phyloP scores from a whole-genome alignment of 1,140 invertebrate genomes.

The Condylostylus longicornis region DNA sequence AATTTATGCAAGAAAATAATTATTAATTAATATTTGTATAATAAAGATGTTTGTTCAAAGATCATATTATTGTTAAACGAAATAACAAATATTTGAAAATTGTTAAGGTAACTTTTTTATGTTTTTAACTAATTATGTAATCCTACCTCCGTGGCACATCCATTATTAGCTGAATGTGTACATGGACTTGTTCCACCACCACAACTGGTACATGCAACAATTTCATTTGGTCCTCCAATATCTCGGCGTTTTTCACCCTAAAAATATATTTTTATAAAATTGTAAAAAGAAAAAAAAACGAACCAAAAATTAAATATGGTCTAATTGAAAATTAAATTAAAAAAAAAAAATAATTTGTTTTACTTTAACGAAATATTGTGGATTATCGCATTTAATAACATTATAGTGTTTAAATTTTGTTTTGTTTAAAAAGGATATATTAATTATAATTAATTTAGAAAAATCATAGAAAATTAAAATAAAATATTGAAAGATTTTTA shows the following conservation, averaged over 20 bases:
- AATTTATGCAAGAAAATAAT: not conserved
- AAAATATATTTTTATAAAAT: conserved; percentile 10
- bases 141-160: conserved; percentile 67
- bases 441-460: not conserved
- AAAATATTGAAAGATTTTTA: too few relatives aligned
- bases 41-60: conserved; percentile 1
- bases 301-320: not conserved
- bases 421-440: conserved; percentile 16
- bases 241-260: conserved; percentile 71
- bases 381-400: conserved; percentile 9
- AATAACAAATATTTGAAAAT: conserved; percentile 8
- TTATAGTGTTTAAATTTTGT: conserved; percentile 7
- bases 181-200: conserved; percentile 57
- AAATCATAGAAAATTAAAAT: too few relatives aligned
- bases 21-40: conserved; percentile 1
- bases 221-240: conserved; percentile 53
- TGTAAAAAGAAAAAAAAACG: not conserved
- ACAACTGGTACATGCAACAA: conserved; percentile 65
- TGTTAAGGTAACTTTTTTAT: too few relatives aligned
- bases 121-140: conserved; percentile 3
- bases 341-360: too few relatives aligned
- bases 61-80: too few relatives aligned
- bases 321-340: not conserved
- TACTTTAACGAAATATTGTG: too few relatives aligned
- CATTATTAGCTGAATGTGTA: conserved; percentile 71